Evolutionary conservation across 2,797 vertebrate species (phyloP), one percentile per base, ranked within the genome.

Genomic region (Enteromius unitaeniatus): DNA sequence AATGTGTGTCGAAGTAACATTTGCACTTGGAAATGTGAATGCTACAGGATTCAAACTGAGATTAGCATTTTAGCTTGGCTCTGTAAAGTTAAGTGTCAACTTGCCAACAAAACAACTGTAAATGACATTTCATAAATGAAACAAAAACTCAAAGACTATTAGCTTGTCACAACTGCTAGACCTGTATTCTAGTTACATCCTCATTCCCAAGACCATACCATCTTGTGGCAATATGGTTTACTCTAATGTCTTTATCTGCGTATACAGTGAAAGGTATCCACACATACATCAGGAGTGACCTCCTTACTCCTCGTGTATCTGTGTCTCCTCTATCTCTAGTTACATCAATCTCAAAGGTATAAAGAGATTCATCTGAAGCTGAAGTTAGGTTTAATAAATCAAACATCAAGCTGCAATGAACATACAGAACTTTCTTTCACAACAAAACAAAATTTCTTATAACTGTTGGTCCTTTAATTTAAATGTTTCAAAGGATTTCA

Each of bases 271-370:
- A 73, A 55, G 60, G 83, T 75, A 77, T 75, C 45, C 55, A 60
- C 49, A 78, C 77, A 37, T 45, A 81, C 60, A 75, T 15, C n/a
- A 47, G 14, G 68, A 60, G 42, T 51, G 15, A 60, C 0, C 1
- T 42, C 13, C 11, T 42, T 17, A 31, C 58, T 58, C 4, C 11
- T 42, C 42, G 19, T 28, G 26, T 69, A 68, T 77, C n/a, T 4
- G 28, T 14, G 23, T 76, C 69, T 81, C 28, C 10, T 75, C 82
- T 79, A 79, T 6, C 49, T 85, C 78, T 81, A 49, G 31, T 70
- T 85, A 79, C 45, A 87, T 72, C 37, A 87, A 85, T 84, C 86
- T 85, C 60, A 75, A 80, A 64, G 72, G 45, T 81, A 73, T 68
- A 68, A 53, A 88, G 80, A 70, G 79, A 74, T 87, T 64, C 70